These are phyloP conservation scores for Apus apus DNA, from an alignment of 2,113 vertebrate species.

Conservation along the genomic window DNA sequence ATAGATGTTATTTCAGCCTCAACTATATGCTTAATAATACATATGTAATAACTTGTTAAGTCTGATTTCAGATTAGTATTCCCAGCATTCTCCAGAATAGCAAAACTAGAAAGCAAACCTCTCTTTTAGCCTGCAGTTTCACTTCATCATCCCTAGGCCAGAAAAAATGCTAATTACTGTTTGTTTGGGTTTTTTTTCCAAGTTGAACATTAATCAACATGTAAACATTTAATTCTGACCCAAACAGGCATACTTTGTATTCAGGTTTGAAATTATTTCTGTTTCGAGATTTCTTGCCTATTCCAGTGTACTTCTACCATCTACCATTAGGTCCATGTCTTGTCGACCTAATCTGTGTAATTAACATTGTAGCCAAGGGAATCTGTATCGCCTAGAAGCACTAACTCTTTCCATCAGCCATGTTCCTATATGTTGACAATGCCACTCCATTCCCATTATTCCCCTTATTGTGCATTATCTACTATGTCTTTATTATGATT, in stretches of 20 bases:
- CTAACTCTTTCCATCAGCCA: not conserved
- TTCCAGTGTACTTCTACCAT: not conserved
- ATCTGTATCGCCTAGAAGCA: not conserved
- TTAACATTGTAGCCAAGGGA: not conserved
- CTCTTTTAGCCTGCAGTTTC: not conserved
- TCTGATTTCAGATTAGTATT: constrained; percentile 1
- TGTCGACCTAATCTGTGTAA: not conserved
- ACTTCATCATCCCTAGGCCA: not conserved
- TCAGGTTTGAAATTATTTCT: not conserved
- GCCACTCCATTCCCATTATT: not conserved
- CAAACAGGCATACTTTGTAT: not conserved
- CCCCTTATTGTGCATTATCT: not conserved
- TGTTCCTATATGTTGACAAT: not conserved
- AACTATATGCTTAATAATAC: not conserved
- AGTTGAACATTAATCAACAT: not conserved
- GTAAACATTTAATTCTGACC: not conserved
- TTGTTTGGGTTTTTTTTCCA: not conserved
- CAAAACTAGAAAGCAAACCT: not conserved
- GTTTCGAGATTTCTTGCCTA: not conserved
- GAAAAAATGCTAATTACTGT: not conserved
- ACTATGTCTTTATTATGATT: not conserved
- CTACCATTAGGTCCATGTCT: no score
- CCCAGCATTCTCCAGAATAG: not conserved
- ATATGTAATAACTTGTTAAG: not conserved
- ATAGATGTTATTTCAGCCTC: not conserved